Conservation (phyloP, 2,888 invertebrate genomes). For the Pyrochroa serraticornis region DNA sequence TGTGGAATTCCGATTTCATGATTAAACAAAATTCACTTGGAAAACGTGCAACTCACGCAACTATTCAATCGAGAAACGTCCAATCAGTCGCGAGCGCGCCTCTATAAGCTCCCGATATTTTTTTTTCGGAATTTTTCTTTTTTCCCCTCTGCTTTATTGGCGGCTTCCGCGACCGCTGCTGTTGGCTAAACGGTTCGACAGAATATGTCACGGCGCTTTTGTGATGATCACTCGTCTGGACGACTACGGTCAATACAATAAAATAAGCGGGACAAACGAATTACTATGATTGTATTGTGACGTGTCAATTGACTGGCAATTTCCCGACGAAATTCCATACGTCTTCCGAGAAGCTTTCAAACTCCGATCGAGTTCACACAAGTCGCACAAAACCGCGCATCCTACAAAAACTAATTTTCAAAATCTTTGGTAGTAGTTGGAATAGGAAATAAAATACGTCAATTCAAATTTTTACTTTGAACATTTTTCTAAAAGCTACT, state of each 20-base stretch:
- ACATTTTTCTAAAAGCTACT: too few relatives aligned
- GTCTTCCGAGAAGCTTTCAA: constrained; percentile 7
- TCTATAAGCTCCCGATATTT: constrained; percentile 3
- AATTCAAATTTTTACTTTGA: too few relatives aligned
- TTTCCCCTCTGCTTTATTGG: constrained; percentile 11
- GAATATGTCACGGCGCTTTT: background rate
- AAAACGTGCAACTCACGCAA: constrained; percentile 16
- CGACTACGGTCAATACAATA: constrained; percentile 38
- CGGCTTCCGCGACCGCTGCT: constrained; percentile 3
- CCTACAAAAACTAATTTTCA: too few relatives aligned
- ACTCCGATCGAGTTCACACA: too few relatives aligned
- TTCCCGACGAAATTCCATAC: constrained; percentile 17
- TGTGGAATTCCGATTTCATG: constrained; percentile 23
- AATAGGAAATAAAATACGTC: too few relatives aligned
- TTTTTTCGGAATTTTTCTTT: constrained; percentile 9
- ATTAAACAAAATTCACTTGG: constrained; percentile 7
- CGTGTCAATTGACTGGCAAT: constrained; percentile 45
- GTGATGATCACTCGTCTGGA: constrained; percentile 19
- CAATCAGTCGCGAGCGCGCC: background rate
- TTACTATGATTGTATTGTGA: constrained; percentile 46
- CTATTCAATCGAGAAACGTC: constrained; percentile 19
- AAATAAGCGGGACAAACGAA: constrained; percentile 44
- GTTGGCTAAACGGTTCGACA: constrained; percentile 6
- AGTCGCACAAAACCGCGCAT: too few relatives aligned
- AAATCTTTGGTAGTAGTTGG: too few relatives aligned